Base-by-base conservation (phyloP, 2,888 invertebrate species). In the Mechanitis mazaeus region DNA sequence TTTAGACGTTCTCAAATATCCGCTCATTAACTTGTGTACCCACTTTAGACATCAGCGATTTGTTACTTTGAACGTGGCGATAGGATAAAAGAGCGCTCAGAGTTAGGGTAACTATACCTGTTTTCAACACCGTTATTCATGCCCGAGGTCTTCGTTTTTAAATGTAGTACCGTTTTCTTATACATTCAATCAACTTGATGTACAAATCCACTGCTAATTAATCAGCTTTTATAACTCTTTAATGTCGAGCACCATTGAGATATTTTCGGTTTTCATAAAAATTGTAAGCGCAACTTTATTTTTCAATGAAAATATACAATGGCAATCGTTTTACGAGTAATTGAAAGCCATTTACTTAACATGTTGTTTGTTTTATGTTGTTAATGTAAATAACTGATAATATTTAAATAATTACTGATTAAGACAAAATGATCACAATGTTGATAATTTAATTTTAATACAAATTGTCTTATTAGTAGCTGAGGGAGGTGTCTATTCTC, bases 1-100 rank as follows among this genome's bases (percentile, higher is more conserved):
- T 84, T 79, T 79, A 84, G 83, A 79, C 83, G 73, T 79, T 84
- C 79, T 84, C 81, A 84, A 86, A 87, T 85, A 87, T 80, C 82
- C 76, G 76, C 84, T 89, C 87, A 88, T 89, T 89, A 89, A 83
- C 85, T 84, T 81, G 81, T 85, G 83, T 87, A 84, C 84, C 81
- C 84, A 83, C 84, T 84, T 81, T 82, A 82, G 83, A 82, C 83
- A 82, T 83, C 80, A 76, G 70, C 84, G 79, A 88, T 87, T 88
- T 87, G 85, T 88, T 80, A 84, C 82, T 78, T 78, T 73, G 76
- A 82, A 84, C 77, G 80, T 74, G 84, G 72, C 77, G 82, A 87
- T 85, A 77, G 84, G 84, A 83, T 83, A 81, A 85, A 80, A 74
- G 78, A 83, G 76, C 72, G 75, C 72, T 69, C 69, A 72, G 80